phyloP scores from a whole-genome alignment of 1,140 invertebrate genomes.

The Scaptomyza graminum region DNA sequence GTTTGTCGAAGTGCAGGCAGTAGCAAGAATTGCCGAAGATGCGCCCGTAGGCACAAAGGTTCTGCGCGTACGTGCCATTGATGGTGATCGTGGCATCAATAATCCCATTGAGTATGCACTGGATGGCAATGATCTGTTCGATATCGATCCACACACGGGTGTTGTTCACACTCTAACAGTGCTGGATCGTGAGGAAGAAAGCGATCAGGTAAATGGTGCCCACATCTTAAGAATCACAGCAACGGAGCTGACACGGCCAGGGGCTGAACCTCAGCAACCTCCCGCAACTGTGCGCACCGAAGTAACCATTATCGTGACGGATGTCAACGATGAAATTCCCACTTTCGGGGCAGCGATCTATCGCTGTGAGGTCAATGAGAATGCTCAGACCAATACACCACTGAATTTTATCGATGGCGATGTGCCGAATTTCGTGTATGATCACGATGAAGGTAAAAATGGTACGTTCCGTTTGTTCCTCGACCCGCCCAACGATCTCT shows the following conservation, averaged over 20 bases:
- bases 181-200: slow-evolving; percentile 93
- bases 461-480: slow-evolving; percentile 94
- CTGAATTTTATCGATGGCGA: slow-evolving; percentile 93
- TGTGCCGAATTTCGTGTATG: slow-evolving; percentile 93
- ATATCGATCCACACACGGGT: slow-evolving; percentile 92
- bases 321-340: slow-evolving; percentile 97
- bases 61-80: slow-evolving; percentile 94
- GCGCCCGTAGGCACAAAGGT: slow-evolving; percentile 91
- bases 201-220: slow-evolving; percentile 91
- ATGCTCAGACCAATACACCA: slow-evolving; percentile 95
- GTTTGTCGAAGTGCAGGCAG: slow-evolving; percentile 93
- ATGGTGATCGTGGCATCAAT: slow-evolving; percentile 96
- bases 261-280: slow-evolving; percentile 88
- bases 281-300: slow-evolving; percentile 92
- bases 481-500: slow-evolving; percentile 91
- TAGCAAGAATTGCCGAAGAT: slow-evolving; percentile 94
- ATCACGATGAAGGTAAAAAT: slow-evolving; percentile 97
- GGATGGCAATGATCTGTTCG: slow-evolving; percentile 88
- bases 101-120: slow-evolving; percentile 94
- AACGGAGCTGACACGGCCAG: slow-evolving; percentile 86
- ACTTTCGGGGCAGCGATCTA: slow-evolving; percentile 91
- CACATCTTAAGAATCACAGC: slow-evolving; percentile 94
- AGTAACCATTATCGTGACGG: slow-evolving; percentile 96
- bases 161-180: slow-evolving; percentile 90
- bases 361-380: slow-evolving; percentile 95